Evolutionary conservation across 2,888 invertebrate species (phyloP).

Genomic region (Pimpla rufipes): DNA sequence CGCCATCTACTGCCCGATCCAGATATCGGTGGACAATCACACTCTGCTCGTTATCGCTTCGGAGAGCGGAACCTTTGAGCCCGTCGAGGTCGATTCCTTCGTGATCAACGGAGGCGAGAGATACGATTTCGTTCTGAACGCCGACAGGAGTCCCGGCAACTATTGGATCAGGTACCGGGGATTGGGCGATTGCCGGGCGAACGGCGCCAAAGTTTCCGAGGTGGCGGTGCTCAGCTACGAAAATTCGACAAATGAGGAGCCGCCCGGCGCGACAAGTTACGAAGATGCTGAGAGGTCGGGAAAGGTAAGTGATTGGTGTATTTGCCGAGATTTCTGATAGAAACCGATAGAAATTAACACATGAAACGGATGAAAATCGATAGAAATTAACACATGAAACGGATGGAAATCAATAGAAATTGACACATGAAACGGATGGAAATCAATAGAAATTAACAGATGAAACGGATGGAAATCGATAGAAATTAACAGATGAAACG

Average conservation of each 20-base stretch:
- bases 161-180: constrained; percentile 86
- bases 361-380: no score
- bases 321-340: no score
- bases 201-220: constrained; percentile 58
- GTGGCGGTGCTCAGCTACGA: constrained; percentile 73
- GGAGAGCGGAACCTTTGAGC: constrained; percentile 81
- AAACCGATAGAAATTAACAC: no score
- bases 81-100: constrained; percentile 81
- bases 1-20: constrained; percentile 83
- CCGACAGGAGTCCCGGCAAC: constrained; percentile 81
- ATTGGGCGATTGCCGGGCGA: constrained; percentile 74
- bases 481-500: no score
- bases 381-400: no score
- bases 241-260: constrained; percentile 57
- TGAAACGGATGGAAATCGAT: no score
- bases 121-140: constrained; percentile 85
- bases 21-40: constrained; percentile 83
- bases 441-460: no score
- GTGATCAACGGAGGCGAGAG: constrained; percentile 86
- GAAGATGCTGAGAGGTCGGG: constrained; percentile 75
- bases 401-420: no score
- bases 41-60: constrained; percentile 81
- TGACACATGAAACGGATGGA: no score
- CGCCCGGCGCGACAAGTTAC: constrained; percentile 68
- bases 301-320: no score